A percentile compares a stretch with the other conserved stretches of the same genome.
Evolutionary conservation across 2,797 vertebrate species (phyloP).

Genomic region (Delichon dasypus): DNA sequence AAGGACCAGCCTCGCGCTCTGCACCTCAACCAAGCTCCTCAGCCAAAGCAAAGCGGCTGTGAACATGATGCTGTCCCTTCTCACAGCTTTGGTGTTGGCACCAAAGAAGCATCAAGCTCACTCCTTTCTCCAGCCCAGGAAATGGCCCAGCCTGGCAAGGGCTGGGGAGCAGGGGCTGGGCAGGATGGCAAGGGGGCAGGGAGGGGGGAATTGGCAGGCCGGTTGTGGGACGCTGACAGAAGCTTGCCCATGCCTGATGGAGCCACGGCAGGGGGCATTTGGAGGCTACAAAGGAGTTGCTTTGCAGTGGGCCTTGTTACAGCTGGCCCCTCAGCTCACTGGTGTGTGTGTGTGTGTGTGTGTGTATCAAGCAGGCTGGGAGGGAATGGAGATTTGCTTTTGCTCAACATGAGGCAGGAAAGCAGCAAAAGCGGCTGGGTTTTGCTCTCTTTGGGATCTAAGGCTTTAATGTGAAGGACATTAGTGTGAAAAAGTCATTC

Average conservation of each 20-base stretch:
- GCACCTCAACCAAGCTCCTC: accelerated
- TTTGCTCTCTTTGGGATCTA: neutral
- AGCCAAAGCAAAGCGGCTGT: accelerated
- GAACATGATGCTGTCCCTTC: neutral
- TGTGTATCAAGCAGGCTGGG: neutral
- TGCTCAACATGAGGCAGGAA: no score
- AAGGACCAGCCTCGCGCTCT: no score
- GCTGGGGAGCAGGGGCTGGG: neutral
- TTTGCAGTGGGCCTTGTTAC: neutral
- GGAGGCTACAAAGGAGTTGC: neutral
- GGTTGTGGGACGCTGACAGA: neutral
- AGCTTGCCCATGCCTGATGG: neutral
- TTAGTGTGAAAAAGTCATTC: accelerated
- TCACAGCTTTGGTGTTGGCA: neutral
- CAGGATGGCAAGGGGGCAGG: no score
- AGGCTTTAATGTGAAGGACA: no score
- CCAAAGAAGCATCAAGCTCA: no score
- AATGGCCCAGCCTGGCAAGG: neutral
- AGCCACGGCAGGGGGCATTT: neutral
- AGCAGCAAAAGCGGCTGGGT: accelerated
- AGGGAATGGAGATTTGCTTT: neutral
- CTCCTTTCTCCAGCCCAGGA: no score
- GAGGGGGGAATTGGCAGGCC: neutral
- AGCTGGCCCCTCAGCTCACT: no score
- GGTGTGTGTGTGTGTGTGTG: accelerated